Percentiles rank a stretch among this genome's conserved stretches.
These are phyloP conservation scores for Platycheirus albimanus DNA, from an alignment of 2,888 invertebrate species.

Conservation along the genomic window DNA sequence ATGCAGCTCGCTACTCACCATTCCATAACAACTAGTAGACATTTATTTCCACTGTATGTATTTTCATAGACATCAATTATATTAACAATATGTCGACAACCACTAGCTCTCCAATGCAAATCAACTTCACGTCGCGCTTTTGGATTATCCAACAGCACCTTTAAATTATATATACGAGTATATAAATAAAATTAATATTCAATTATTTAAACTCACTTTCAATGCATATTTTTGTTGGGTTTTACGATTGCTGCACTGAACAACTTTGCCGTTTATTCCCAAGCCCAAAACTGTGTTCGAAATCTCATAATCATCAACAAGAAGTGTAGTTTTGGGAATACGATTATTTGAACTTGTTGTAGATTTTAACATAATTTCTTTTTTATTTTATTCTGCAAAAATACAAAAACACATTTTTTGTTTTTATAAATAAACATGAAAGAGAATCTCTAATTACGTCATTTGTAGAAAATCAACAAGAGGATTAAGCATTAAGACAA, in stretches of 20 bases:
- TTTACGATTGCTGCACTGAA: constrained; percentile 93
- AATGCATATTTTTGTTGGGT: constrained; percentile 93
- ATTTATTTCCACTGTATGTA: constrained; percentile 94
- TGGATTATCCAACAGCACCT: constrained; percentile 94
- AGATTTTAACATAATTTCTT: constrained; percentile 38
- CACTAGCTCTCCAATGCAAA: constrained; percentile 96
- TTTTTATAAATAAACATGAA: no score
- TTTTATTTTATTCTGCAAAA: constrained; percentile 17
- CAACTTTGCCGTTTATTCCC: constrained; percentile 99
- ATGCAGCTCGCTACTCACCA: constrained; percentile 87
- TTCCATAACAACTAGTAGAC: constrained; percentile 99
- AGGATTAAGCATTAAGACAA: no score
- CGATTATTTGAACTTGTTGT: constrained; percentile 21
- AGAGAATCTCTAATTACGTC: no score
- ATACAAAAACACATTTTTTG: background rate
- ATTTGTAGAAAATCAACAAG: no score
- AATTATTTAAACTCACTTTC: constrained; percentile 86
- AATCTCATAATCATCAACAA: constrained; percentile 95
- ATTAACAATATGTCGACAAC: constrained; percentile 96
- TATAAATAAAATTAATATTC: constrained; percentile 11
- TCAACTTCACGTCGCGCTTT: constrained; percentile 98
- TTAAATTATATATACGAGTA: constrained; percentile 5
- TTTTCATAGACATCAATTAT: constrained; percentile 97
- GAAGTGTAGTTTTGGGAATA: constrained; percentile 89
- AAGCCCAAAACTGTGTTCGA: constrained; percentile 96